Conservation (phyloP, 37 sponge, comb jelly and placozoan species). For the Spongilla lacustris region DNA sequence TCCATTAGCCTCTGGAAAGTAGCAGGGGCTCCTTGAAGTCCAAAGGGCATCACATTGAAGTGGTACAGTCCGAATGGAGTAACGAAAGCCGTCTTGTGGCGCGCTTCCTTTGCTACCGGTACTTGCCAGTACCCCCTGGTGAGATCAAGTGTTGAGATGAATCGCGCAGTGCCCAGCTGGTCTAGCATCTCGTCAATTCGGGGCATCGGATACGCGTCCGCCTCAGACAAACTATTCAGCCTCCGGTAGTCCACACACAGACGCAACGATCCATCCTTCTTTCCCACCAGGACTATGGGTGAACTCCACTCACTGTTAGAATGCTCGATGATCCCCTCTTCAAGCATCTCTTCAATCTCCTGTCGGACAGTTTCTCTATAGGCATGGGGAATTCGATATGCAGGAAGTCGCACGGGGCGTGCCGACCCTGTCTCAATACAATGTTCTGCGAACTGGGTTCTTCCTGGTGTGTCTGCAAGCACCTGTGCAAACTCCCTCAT, state of each 20-base stretch:
- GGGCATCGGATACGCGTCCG: conserved; percentile 72
- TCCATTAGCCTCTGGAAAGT: conserved; percentile 83
- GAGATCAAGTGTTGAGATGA: conserved; percentile 59
- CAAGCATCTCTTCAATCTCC: conserved; percentile 43
- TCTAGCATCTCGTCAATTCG: conserved; percentile 66
- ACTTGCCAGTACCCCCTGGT: conserved; percentile 77
- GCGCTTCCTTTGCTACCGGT: conserved; percentile 32
- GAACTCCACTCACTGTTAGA: conserved; percentile 48
- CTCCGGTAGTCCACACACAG: conserved; percentile 73
- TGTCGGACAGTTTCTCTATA: conserved; percentile 18
- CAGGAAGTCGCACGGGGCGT: conserved; percentile 12
- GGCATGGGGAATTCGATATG: conserved; percentile 42
- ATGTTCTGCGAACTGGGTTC: conserved; percentile 19
- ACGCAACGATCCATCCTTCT: conserved; percentile 53
- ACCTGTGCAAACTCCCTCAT: background rate
- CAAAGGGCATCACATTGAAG: conserved; percentile 82
- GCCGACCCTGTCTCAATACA: conserved; percentile 22
- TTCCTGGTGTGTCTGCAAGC: conserved; percentile 14
- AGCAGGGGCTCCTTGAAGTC: conserved; percentile 65
- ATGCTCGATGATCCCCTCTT: conserved; percentile 33
- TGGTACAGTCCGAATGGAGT: conserved; percentile 67
- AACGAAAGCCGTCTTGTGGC: conserved; percentile 68
- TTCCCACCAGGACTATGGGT: conserved; percentile 53
- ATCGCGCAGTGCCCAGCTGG: conserved; percentile 37
- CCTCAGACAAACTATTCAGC: conserved; percentile 49